Evolutionary conservation across 30 jellyfish, hydroid and myxozoan genomes (phyloP).

Genomic region (Catostylus mosaicus): DNA sequence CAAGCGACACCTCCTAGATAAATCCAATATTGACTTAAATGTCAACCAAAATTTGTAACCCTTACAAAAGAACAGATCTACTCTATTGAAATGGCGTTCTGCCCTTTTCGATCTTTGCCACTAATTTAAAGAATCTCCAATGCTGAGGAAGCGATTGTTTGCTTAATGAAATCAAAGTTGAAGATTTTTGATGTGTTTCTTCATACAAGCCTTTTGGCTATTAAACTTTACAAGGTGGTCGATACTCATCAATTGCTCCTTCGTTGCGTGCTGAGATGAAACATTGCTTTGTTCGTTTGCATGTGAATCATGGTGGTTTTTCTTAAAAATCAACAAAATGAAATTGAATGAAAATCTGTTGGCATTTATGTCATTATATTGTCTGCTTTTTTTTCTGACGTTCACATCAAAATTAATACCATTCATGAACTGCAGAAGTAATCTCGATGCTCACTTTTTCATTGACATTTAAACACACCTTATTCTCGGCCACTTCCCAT

Average conservation of each 20-base stretch:
- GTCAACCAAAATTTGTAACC: constrained; percentile 54
- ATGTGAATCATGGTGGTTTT: no score
- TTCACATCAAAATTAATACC: no score
- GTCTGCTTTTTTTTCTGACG: no score
- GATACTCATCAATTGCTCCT: not conserved
- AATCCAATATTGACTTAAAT: constrained; percentile 39
- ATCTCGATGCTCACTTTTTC: no score
- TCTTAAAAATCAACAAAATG: no score
- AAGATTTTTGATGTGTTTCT: constrained; percentile 20
- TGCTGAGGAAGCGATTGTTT: constrained; percentile 48
- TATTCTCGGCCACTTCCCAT: no score
- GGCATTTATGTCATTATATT: no score
- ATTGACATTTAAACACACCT: no score
- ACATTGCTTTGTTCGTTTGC: no score
- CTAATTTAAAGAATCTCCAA: constrained; percentile 26
- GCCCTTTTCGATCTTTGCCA: constrained; percentile 35
- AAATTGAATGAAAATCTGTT: no score
- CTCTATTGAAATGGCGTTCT: constrained; percentile 23
- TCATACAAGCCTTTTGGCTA: constrained; percentile 25
- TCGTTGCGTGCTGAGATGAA: constrained; percentile 7
- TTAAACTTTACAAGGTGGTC: constrained; percentile 27
- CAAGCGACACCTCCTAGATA: constrained; percentile 31
- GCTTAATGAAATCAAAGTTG: constrained; percentile 41
- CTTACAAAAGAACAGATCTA: constrained; percentile 17
- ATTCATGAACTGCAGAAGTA: no score